Conservation (phyloP, 2,113 vertebrate species). For the Bubo scandiacus region DNA sequence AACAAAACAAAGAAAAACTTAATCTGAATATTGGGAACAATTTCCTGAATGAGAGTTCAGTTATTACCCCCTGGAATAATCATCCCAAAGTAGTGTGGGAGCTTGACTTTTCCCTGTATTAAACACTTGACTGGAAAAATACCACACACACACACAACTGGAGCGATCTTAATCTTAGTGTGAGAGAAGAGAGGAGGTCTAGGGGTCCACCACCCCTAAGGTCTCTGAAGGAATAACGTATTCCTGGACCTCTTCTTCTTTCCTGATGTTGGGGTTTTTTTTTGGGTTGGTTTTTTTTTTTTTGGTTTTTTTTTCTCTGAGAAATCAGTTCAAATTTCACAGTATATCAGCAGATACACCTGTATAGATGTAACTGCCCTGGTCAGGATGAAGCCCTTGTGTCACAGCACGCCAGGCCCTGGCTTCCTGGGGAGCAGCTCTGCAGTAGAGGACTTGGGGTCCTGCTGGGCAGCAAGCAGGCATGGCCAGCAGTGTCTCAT, state of each 20-base stretch:
- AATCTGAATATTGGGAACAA: conserved; percentile 25
- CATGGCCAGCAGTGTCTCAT: not conserved
- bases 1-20: conserved; percentile 15
- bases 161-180: not conserved
- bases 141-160: not conserved
- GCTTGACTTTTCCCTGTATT: not conserved
- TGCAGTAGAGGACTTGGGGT: not conserved
- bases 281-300: not conserved
- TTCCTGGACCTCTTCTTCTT: not conserved
- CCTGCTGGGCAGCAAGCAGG: not conserved
- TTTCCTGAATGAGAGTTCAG: not conserved
- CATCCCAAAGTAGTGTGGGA: not conserved
- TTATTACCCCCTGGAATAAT: not conserved
- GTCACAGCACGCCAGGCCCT: not conserved
- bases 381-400: not conserved
- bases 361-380: not conserved
- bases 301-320: not conserved
- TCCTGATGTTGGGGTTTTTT: not conserved
- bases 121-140: not conserved
- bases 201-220: not conserved
- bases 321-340: not conserved
- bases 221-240: not conserved
- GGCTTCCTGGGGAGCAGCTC: not conserved
- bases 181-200: not conserved
- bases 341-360: not conserved